Evolutionary conservation across 2,113 vertebrate species (phyloP).

Genomic region (Cromileptes altivelis): DNA sequence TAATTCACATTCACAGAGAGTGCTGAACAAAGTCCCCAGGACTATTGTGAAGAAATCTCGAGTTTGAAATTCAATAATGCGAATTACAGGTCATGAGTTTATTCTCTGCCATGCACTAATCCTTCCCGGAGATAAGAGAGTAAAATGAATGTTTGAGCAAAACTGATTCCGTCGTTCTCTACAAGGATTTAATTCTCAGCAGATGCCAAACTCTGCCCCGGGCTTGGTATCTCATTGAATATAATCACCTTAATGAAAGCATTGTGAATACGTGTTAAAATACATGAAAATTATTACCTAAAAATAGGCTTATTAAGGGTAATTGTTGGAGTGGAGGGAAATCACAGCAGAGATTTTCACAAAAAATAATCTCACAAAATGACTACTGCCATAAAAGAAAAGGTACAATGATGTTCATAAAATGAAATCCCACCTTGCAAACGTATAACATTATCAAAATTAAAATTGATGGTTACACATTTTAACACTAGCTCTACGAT

Average conservation of each 20-base stretch:
- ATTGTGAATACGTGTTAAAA: constrained; percentile 35
- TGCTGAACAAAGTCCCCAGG: constrained; percentile 37
- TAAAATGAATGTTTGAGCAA: constrained; percentile 48
- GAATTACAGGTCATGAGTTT: constrained; percentile 64
- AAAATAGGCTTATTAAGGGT: constrained; percentile 27
- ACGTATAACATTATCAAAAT: not conserved
- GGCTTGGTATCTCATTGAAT: constrained; percentile 45
- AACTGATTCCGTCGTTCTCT: constrained; percentile 49
- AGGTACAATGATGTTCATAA: not conserved
- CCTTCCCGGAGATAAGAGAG: constrained; percentile 47
- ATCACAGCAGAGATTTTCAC: constrained; percentile 4
- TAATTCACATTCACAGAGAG: constrained; percentile 46
- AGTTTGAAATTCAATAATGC: constrained; percentile 57
- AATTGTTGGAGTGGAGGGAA: constrained; percentile 1
- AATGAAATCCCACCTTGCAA: not conserved
- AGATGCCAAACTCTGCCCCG: constrained; percentile 54
- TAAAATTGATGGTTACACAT: not conserved
- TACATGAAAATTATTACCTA: constrained; percentile 43
- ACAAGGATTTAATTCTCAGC: constrained; percentile 49
- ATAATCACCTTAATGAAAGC: constrained; percentile 58
- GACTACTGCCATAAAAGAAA: not conserved
- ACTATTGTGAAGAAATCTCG: constrained; percentile 38
- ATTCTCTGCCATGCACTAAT: constrained; percentile 54
- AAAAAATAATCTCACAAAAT: constrained; percentile 3
- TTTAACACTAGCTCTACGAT: not conserved